Evolutionary conservation across 2,888 invertebrate genomes (phyloP).

Genomic region (Ethmia dodecea): DNA sequence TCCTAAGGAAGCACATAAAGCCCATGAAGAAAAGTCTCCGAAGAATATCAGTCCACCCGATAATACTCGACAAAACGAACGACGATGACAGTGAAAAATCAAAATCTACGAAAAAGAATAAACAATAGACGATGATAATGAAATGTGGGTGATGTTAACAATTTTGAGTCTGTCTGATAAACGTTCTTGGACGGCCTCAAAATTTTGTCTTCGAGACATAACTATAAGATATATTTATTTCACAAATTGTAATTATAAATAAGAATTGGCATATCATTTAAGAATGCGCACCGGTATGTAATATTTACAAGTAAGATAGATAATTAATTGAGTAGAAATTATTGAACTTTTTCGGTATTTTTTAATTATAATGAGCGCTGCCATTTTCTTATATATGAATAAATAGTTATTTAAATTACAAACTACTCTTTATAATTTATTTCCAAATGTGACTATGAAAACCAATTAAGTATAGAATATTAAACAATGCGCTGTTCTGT

Average conservation of each 20-base stretch:
- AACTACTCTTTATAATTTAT: no score
- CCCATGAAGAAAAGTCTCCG: slow-evolving; percentile 50
- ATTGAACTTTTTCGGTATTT: no score
- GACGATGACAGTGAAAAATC: slow-evolving; percentile 27
- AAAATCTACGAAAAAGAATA: slow-evolving; percentile 15
- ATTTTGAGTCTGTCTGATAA: slow-evolving; percentile 70
- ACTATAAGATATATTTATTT: slow-evolving; percentile 27
- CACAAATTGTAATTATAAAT: slow-evolving; percentile 14
- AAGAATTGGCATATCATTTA: slow-evolving; percentile 17
- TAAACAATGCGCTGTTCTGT: no score
- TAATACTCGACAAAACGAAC: slow-evolving; percentile 39
- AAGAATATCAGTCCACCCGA: slow-evolving; percentile 49
- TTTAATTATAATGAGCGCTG: no score
- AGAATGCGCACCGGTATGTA: slow-evolving; percentile 37
- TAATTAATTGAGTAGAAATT: no score
- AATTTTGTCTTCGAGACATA: slow-evolving; percentile 39
- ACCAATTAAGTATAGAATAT: no score
- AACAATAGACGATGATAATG: slow-evolving; percentile 16
- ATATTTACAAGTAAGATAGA: slow-evolving; percentile 41
- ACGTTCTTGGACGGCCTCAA: slow-evolving; percentile 68
- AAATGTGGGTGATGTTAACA: slow-evolving; percentile 10
- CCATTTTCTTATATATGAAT: no score
- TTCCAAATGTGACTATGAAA: no score
- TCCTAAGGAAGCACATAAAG: slow-evolving; percentile 59
- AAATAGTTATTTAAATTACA: no score